A percentile compares a stretch with the other conserved stretches of the same genome.
Evolutionary conservation across 2,113 vertebrate genomes (phyloP).

Genomic region (Rhinoptilus africanus): DNA sequence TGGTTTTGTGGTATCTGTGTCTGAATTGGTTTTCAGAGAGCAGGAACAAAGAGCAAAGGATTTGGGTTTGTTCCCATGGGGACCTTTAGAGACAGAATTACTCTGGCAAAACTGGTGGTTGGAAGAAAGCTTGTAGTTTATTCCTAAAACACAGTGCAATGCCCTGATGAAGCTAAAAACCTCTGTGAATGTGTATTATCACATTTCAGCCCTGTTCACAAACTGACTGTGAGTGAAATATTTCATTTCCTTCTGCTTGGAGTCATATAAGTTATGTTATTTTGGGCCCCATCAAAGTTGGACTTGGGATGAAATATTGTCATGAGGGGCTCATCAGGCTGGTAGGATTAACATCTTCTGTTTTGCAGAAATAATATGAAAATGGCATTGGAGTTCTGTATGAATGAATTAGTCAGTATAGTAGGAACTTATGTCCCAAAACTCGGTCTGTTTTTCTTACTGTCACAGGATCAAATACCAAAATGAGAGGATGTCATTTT

Average conservation of each 20-base stretch:
- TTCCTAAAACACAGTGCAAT: background rate
- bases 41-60: background rate
- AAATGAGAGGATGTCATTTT: background rate
- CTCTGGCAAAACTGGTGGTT: background rate
- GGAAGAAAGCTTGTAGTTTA: background rate
- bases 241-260: background rate
- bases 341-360: background rate
- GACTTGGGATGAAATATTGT: background rate
- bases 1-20: background rate
- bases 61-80: background rate
- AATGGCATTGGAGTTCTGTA: background rate
- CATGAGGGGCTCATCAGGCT: fast-evolving
- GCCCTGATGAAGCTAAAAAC: background rate
- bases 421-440: background rate
- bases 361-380: background rate
- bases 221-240: background rate
- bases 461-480: background rate
- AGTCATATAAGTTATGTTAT: background rate
- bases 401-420: background rate
- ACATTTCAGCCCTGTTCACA: background rate
- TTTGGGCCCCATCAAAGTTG: background rate
- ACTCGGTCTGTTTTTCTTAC: background rate
- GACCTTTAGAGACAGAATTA: background rate
- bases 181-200: background rate
- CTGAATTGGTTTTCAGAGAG: background rate